phyloP scores from a whole-genome alignment of 2,797 vertebrate species.

The Intellagama lesueurii region DNA sequence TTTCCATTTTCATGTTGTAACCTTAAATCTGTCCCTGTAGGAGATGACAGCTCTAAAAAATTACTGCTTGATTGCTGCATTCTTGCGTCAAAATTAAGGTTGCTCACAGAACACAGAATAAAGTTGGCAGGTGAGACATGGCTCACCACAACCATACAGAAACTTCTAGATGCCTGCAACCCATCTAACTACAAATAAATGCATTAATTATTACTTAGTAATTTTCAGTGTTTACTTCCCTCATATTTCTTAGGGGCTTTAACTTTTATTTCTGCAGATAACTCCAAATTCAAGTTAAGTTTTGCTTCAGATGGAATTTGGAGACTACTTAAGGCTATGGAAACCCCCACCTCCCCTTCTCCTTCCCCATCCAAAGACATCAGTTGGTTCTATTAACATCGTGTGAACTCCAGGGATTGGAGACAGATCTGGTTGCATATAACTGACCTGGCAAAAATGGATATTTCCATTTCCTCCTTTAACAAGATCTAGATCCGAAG shows the following conservation, averaged over 20 bases:
- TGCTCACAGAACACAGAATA: background rate
- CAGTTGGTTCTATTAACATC: background rate
- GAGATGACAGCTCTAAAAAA: background rate
- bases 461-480: background rate
- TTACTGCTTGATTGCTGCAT: background rate
- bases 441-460: background rate
- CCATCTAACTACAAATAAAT: background rate
- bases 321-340: background rate
- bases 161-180: background rate
- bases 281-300: background rate
- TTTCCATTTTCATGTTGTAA: background rate
- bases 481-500: background rate
- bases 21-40: background rate
- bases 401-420: background rate
- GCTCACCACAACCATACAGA: background rate
- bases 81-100: background rate
- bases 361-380: background rate
- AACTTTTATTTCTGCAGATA: background rate
- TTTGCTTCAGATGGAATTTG: background rate
- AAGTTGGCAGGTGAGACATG: background rate
- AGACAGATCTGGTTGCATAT: background rate
- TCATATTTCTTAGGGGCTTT: slow-evolving; percentile 9
- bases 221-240: background rate
- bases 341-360: background rate
- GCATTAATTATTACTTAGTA: background rate